Base-by-base conservation (phyloP, 2,888 invertebrate species). In the Hartigia nigra region DNA sequence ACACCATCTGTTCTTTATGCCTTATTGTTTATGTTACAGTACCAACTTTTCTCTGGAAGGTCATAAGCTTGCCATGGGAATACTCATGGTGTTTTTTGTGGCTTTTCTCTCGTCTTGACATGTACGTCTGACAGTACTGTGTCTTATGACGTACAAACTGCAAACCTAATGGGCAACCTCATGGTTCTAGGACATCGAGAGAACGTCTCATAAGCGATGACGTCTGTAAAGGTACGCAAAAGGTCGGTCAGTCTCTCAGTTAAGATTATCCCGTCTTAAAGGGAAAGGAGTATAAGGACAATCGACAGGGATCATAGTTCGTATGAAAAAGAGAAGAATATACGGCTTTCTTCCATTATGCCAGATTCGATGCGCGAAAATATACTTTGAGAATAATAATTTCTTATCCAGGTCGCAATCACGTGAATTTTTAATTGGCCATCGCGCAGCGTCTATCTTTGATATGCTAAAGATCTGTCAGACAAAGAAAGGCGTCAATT, bases 1-100 rank as follows among this genome's bases (percentile, higher is more conserved):
- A 72, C 72, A 72, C 14, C 55, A 23, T 9, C 23, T 55, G 55
- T 55, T 55, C 23, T 55, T 55, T 55, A 55, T 55, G 55, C 23
- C 55, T 55, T 55, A 14, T 39, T 32, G 12, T 84, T 80, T 82
- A 81, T 87, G 88, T 91, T 92, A 72, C 92, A 92, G 92, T 92
- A 92, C 87, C 92, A 92, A 86, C 89, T 92, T 84, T 92, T 92
- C 90, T 91, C 92, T 85, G 91, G 91, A 86, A 90, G 91, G 87
- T 90, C 91, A 83, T 92, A 91, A 89, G 82, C 78, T 84, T 36
- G 76, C 80, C 34, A 82, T 14, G 74, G 31, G 72, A 23, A 55
- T 23, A 23, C 14, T 23, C 55, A 55, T 55, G 55, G 23, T 55
- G 55, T 23, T 55, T 55, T 55, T 55, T 9, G 23, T 55, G 55